Conservation (phyloP, 35 echinoderm and acorn worm species). For the Ophiothrix spiculata region DNA sequence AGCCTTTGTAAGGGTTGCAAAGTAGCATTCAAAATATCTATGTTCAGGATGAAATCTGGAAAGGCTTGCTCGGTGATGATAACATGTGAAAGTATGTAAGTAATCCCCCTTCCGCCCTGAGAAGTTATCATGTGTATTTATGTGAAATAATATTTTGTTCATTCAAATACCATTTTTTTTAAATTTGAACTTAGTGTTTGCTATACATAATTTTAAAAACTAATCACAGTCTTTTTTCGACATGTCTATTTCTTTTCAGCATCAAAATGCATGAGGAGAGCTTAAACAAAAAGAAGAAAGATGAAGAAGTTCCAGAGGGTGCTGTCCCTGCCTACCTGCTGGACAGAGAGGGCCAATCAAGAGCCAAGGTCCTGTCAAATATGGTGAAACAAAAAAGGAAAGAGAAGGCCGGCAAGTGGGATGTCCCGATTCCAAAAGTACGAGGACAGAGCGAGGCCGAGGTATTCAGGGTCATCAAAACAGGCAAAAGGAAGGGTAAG, state of each 20-base stretch:
- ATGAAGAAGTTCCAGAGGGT: slow-evolving; percentile 94
- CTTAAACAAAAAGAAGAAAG: slow-evolving; percentile 81
- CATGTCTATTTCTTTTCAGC: slow-evolving; percentile 15
- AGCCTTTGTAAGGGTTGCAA: no score
- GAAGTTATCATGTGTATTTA: not conserved
- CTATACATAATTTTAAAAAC: no score
- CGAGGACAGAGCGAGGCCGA: slow-evolving; percentile 82
- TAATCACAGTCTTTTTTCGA: no score
- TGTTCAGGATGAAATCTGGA: no score
- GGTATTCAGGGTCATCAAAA: slow-evolving; percentile 93
- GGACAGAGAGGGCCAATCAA: slow-evolving; percentile 84
- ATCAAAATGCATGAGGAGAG: slow-evolving; percentile 99
- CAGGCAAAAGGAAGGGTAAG: slow-evolving; percentile 94
- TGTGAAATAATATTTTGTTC: not conserved
- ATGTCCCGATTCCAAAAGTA: slow-evolving; percentile 91
- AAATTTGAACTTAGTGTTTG: no score
- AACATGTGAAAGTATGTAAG: no score
- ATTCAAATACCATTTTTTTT: no score
- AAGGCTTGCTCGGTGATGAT: no score
- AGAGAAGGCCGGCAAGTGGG: slow-evolving; percentile 99
- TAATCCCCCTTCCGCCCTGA: no score
- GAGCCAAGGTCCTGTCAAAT: slow-evolving; percentile 97
- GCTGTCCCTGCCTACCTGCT: slow-evolving; percentile 95
- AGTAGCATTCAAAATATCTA: no score
- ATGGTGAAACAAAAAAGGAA: slow-evolving; percentile 99